Evolutionary conservation across 2,113 vertebrate species (phyloP).

Genomic region (Daphoenositta chrysoptera): DNA sequence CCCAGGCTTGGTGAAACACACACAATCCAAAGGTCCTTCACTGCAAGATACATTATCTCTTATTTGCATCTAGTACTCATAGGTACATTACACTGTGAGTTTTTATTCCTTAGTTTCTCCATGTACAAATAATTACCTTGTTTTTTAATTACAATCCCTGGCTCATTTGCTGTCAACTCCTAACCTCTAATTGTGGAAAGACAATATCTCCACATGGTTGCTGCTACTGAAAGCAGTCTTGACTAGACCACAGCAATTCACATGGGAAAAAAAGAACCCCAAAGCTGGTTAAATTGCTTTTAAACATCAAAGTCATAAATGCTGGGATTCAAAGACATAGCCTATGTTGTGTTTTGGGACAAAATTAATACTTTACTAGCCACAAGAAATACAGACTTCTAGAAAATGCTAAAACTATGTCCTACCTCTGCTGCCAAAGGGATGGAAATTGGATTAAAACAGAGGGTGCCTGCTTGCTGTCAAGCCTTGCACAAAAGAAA

Average conservation of each 20-base stretch:
- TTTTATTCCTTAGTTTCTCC: neutral
- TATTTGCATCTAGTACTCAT: neutral
- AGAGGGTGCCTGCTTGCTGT: neutral
- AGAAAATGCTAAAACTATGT: neutral
- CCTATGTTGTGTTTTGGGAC: neutral
- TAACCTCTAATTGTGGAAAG: neutral
- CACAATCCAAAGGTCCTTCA: neutral
- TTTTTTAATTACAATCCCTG: neutral
- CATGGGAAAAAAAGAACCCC: neutral
- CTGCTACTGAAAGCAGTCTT: neutral
- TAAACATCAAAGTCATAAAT: neutral
- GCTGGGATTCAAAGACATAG: neutral
- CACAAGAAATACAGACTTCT: neutral
- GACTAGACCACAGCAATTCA: neutral
- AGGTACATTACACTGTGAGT: neutral
- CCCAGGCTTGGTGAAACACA: neutral
- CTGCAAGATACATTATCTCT: neutral
- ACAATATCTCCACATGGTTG: neutral
- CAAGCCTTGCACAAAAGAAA: neutral
- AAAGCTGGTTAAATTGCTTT: neutral
- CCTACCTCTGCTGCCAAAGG: neutral
- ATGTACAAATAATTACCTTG: neutral
- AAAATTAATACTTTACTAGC: neutral
- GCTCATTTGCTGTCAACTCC: neutral
- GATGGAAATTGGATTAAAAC: neutral